Conservation (phyloP, 2,888 invertebrate genomes). For the Odontocerum albicorne region DNA sequence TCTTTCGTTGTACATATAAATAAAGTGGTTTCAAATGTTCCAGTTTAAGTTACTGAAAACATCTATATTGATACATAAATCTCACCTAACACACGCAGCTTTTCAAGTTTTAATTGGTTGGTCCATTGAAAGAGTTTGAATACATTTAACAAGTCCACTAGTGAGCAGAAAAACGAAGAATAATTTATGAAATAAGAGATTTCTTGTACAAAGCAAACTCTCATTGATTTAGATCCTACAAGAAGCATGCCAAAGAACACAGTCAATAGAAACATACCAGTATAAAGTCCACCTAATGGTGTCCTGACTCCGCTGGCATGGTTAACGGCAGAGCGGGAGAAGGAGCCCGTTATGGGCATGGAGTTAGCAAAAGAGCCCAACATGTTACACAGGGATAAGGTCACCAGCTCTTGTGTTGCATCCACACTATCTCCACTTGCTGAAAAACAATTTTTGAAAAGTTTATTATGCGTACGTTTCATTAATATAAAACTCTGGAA, state of each 20-base stretch:
- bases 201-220: too few relatives aligned
- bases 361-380: constrained; percentile 86
- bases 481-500: too few relatives aligned
- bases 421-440: constrained; percentile 79
- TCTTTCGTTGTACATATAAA: too few relatives aligned
- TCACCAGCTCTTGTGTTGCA: constrained; percentile 87
- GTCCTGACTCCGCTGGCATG: constrained; percentile 93
- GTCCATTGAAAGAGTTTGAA: too few relatives aligned
- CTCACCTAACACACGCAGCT: too few relatives aligned
- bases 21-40: too few relatives aligned
- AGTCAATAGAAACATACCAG: constrained; percentile 55
- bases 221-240: neutral
- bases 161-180: neutral
- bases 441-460: too few relatives aligned
- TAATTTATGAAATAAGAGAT: too few relatives aligned
- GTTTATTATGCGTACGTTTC: too few relatives aligned
- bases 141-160: neutral
- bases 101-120: too few relatives aligned
- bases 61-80: too few relatives aligned
- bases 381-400: constrained; percentile 82
- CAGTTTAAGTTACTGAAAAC: too few relatives aligned
- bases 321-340: constrained; percentile 90
- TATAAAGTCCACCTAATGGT: constrained; percentile 83
- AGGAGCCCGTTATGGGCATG: constrained; percentile 89
- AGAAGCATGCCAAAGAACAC: neutral